Percentiles rank a stretch among this genome's conserved stretches.
Conservation (phyloP, 2,888 invertebrate genomes). For the Dimorphilus gyrociliatus region DNA sequence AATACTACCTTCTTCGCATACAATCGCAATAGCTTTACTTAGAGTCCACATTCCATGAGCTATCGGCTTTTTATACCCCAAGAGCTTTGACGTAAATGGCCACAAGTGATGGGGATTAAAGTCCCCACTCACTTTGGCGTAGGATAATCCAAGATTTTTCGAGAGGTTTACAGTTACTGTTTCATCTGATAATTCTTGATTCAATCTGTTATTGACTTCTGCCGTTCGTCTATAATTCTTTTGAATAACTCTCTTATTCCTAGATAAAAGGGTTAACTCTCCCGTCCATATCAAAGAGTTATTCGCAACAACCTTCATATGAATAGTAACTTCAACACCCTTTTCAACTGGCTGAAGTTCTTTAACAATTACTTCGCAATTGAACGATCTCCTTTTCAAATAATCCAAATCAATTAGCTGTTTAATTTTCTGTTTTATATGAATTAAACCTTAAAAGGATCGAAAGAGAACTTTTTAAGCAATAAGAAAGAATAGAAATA, state of each 20-base stretch:
- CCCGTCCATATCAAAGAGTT: conserved; percentile 15
- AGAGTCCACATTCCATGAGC: conserved; percentile 22
- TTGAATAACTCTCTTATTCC: conserved; percentile 5
- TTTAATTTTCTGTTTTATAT: conserved; percentile 14
- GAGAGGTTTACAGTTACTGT: conserved; percentile 5
- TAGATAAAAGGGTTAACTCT: conserved; percentile 13
- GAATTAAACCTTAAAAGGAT: conserved; percentile 16
- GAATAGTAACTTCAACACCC: conserved; percentile 15
- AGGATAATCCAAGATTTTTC: conserved; percentile 13
- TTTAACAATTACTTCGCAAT: conserved; percentile 8
- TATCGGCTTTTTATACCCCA: conserved; percentile 16
- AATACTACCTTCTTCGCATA: too few relatives aligned
- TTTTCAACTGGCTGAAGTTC: conserved; percentile 11
- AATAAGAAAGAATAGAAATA: too few relatives aligned
- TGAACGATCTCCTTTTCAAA: conserved; percentile 10
- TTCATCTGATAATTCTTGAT: not conserved
- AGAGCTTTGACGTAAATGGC: conserved; percentile 13
- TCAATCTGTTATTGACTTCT: not conserved
- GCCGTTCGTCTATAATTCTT: conserved; percentile 2
- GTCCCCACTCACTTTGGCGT: conserved; percentile 15
- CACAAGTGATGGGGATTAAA: conserved; percentile 21
- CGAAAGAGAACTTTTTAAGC: too few relatives aligned
- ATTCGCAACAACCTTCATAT: conserved; percentile 8
- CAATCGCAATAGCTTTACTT: conserved; percentile 11
- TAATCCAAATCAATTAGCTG: conserved; percentile 10